A percentile compares a stretch with the other conserved stretches of the same genome.
Evolutionary conservation across 2,888 invertebrate genomes (phyloP).

Genomic region (Harpagoxenus sublaevis): DNA sequence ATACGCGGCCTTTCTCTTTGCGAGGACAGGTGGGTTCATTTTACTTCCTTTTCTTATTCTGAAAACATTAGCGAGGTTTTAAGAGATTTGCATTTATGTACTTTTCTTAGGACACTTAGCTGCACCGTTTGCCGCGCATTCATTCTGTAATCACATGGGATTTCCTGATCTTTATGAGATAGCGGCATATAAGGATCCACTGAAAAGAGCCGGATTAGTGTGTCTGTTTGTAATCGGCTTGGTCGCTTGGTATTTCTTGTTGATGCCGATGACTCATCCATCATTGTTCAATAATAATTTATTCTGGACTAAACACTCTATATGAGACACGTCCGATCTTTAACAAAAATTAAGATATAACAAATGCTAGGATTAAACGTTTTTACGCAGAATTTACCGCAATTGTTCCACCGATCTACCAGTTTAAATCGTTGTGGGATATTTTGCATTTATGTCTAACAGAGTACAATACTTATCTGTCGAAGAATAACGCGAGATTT

Average conservation of each 20-base stretch:
- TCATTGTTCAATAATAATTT: conserved; percentile 89
- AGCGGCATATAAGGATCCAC: conserved; percentile 88
- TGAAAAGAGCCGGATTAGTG: conserved; percentile 89
- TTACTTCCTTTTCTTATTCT: background rate
- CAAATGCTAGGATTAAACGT: conserved; percentile 39
- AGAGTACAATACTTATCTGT: conserved; percentile 22
- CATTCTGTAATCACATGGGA: conserved; percentile 99
- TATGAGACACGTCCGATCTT: conserved; percentile 52
- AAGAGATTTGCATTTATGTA: background rate
- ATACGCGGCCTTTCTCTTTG: conserved; percentile 97
- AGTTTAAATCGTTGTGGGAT: conserved; percentile 57
- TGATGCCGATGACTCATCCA: conserved; percentile 93
- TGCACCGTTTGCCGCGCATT: conserved; percentile 95
- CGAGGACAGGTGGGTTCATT: conserved; percentile 90
- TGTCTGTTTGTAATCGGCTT: conserved; percentile 92
- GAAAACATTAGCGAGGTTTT: background rate
- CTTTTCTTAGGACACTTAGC: conserved; percentile 92
- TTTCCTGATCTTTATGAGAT: conserved; percentile 95
- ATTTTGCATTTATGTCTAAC: conserved; percentile 51
- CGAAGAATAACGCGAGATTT: background rate
- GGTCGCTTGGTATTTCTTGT: conserved; percentile 91
- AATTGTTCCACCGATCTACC: conserved; percentile 34
- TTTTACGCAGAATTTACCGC: conserved; percentile 51
- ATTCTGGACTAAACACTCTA: conserved; percentile 86
- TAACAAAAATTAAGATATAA: conserved; percentile 18